Evolutionary conservation across 2,113 vertebrate genomes (phyloP).

Genomic region (Serilophus lunatus): DNA sequence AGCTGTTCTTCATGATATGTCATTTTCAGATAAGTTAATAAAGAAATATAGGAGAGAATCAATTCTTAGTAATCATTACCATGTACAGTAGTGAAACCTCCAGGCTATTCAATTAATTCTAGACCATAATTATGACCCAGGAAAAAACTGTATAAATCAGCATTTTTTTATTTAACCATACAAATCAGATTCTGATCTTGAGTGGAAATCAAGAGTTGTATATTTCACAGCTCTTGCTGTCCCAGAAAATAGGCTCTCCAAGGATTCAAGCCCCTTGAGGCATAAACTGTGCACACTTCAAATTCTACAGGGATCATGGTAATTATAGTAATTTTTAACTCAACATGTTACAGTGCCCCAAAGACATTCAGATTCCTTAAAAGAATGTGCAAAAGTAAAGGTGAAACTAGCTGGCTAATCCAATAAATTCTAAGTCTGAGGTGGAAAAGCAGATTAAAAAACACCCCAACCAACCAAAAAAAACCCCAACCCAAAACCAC

Average conservation of each 20-base stretch:
- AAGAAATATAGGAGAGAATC: constrained; percentile 68
- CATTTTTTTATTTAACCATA: constrained; percentile 66
- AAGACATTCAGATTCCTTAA: constrained; percentile 3
- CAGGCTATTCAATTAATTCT: constrained; percentile 75
- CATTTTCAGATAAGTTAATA: constrained; percentile 76
- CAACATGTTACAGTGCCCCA: constrained; percentile 38
- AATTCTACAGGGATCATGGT: constrained; percentile 15
- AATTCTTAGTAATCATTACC: constrained; percentile 74
- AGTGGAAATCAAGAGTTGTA: background rate
- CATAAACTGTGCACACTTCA: constrained; percentile 34
- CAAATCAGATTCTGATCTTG: constrained; percentile 17
- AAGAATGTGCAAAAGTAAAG: background rate
- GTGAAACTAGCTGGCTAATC: constrained; percentile 24
- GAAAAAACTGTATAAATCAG: constrained; percentile 66
- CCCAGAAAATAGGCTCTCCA: constrained; percentile 15
- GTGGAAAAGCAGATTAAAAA: background rate
- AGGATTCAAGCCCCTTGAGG: constrained; percentile 26
- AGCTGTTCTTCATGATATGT: constrained; percentile 64
- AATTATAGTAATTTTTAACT: constrained; percentile 61
- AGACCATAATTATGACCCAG: constrained; percentile 68
- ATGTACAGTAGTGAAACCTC: constrained; percentile 67
- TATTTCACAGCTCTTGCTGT: constrained; percentile 1
- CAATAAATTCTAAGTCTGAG: background rate
- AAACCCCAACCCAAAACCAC: background rate
- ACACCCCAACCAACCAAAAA: background rate